Base-by-base conservation (phyloP, 1,140 invertebrate species). In the Pygmarrhopalites habei region DNA sequence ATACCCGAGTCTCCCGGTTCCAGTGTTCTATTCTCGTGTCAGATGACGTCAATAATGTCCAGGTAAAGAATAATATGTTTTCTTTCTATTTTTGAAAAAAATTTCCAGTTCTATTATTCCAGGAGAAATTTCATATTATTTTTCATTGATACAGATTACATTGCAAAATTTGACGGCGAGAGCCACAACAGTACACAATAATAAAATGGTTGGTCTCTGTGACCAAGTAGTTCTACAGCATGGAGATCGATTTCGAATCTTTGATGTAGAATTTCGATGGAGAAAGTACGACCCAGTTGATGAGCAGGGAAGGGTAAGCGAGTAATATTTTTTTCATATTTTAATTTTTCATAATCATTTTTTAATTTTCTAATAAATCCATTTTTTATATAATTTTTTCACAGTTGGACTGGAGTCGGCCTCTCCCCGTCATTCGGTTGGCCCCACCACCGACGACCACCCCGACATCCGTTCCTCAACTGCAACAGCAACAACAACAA, bases 221-320 rank as follows among this genome's bases (percentile, higher is more conserved):
- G 49, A 52, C 10, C 4, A 52, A 29, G 25, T 52, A 10, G 28
- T 29, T 2, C 25, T 52, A 7, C 25, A 25, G 14, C 49, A 52
- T 29, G 49, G 49, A 7, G 49, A 28, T 29, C 23, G 49, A 3
- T 52, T 52, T 26, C 23, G 49, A 5, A 14, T 52, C 5, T 52
- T 7, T 29, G 49, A 52, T 29, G 28, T 52, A 5, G 49, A 52
- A 29, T n/a, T 52, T 23, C 49, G 49, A 52, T 52, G 23, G 10
- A 21, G 49, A 14, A 14, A 10, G 3, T 52, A 52, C 28, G 49
- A 52, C n/a, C 49, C 49, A 19, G n/a, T 52, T 29, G 28, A 52
- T 52, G 49, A 52, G 25, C 3, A 52, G 25, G 49, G 49, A 15
- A 3, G 28, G 32, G 32, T 35, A 35, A 35, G 32, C 15, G 32